Base-by-base conservation (phyloP, 53 echinoderm and acorn worm genomes). In the Actinopyga echinites region DNA sequence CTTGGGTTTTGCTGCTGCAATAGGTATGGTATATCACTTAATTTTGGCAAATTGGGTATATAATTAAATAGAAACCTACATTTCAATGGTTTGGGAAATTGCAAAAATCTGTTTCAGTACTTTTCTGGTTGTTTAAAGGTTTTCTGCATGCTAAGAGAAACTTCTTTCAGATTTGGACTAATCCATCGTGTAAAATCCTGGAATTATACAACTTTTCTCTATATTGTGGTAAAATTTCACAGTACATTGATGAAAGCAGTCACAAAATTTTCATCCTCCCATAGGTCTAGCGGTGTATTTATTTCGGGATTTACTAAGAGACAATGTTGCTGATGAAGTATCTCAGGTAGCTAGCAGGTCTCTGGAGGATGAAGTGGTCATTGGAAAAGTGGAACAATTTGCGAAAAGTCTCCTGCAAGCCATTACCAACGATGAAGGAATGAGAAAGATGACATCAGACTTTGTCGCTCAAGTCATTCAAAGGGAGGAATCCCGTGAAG, bases 311-410 rank as follows among this genome's bases (percentile, higher is more conserved):
- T 58, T 88, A 21, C 87, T 95, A 53, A 80, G 95, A 74, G 86
- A 92, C 23, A 92, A 95, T 60, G 92, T 92, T 13, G 92, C 85
- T 24, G 95, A 83, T 25, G 95, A 95, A 67, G 95, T 95, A 15
- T 90, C 95, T 3, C 92, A 95, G 34, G 95, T 95, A 8, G 95
- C 95, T 21, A 74, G 87, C 19, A 85, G 92, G 7, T 95, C 95
- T 21, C 69, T 95, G 73, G 95, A 92, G 52, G 92, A 95, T 79
- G 85, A 87, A 43, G 30, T 90, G 22, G 89, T 95, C 15, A 87
- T 85, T 17, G 85, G 85, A 3, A 95, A 92, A 64, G 95, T 82
- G 0, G 95, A 95, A 59, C 87, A 92, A 45, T 95, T 95, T 79
- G 79, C 95, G 22, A 95, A 92, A 71, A 87, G 89, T 40, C 85